phyloP scores from a whole-genome alignment of 2,888 invertebrate genomes.

The Eupithecia inturbata region DNA sequence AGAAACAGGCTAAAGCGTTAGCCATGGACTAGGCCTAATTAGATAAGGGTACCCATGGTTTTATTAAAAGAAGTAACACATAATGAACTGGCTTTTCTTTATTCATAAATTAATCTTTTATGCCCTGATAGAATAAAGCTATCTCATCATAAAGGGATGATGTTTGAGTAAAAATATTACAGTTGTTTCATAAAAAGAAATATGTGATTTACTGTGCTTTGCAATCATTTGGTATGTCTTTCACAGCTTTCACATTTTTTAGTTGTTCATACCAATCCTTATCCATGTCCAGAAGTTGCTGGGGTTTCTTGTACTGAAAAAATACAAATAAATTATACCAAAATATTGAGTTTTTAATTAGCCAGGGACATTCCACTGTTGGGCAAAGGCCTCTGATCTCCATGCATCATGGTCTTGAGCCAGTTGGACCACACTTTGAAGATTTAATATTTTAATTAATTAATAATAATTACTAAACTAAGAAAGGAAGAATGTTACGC shows the following conservation, averaged over 20 bases:
- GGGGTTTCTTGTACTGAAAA: conserved; percentile 91
- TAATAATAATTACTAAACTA: neutral
- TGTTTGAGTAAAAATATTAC: neutral
- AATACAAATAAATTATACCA: conserved; percentile 17
- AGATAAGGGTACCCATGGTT: conserved; percentile 5
- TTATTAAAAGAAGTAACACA: conserved; percentile 23
- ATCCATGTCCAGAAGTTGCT: conserved; percentile 88
- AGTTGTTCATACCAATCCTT: conserved; percentile 82
- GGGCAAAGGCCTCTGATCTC: neutral
- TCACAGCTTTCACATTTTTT: conserved; percentile 70
- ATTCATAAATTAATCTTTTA: neutral
- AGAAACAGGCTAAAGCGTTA: conserved; percentile 70
- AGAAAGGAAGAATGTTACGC: conserved; percentile 53
- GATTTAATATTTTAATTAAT: too few species aligned
- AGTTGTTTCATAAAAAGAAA: neutral
- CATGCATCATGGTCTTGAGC: neutral
- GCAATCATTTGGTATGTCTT: conserved; percentile 77
- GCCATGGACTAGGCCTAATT: conserved; percentile 65
- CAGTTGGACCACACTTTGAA: neutral
- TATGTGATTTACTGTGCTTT: conserved; percentile 65
- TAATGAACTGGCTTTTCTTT: neutral
- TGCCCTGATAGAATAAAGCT: neutral
- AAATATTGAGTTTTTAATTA: neutral
- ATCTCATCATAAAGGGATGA: neutral
- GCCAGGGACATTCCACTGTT: neutral